Percentiles rank a stretch among this genome's conserved stretches.
Conservation (phyloP, 2,113 vertebrate genomes). For the Salvator merianae region DNA sequence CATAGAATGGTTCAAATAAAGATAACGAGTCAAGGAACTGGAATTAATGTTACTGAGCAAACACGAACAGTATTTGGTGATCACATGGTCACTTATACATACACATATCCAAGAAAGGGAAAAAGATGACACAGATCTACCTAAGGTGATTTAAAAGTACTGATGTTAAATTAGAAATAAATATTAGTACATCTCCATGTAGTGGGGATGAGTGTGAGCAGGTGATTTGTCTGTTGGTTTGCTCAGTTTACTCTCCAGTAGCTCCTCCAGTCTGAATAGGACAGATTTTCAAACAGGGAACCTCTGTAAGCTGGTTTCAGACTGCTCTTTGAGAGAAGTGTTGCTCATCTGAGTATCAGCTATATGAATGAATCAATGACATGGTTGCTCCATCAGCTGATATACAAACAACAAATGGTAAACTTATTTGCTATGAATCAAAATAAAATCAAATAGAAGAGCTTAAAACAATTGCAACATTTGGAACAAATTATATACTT, state of each 20-base stretch:
- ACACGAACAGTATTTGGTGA: background rate
- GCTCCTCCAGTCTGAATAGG: background rate
- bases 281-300: background rate
- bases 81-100: background rate
- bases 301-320: background rate
- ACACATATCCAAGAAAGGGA: background rate
- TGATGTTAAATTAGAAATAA: background rate
- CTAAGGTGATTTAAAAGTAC: background rate
- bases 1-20: background rate
- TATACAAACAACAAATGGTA: too few species aligned
- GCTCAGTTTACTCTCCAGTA: background rate
- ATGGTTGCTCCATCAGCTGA: background rate
- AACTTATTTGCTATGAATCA: too few species aligned
- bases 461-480: too few species aligned
- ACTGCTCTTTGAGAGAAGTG: background rate
- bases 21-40: background rate
- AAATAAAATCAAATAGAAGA: too few species aligned
- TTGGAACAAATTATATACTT: too few species aligned
- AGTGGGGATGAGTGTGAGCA: background rate
- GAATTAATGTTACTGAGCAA: background rate
- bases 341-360: too few species aligned
- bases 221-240: background rate
- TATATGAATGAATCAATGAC: background rate
- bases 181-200: too few species aligned
- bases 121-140: background rate